phyloP scores from a whole-genome alignment of 2,113 vertebrate genomes.

The Jacana jacana region DNA sequence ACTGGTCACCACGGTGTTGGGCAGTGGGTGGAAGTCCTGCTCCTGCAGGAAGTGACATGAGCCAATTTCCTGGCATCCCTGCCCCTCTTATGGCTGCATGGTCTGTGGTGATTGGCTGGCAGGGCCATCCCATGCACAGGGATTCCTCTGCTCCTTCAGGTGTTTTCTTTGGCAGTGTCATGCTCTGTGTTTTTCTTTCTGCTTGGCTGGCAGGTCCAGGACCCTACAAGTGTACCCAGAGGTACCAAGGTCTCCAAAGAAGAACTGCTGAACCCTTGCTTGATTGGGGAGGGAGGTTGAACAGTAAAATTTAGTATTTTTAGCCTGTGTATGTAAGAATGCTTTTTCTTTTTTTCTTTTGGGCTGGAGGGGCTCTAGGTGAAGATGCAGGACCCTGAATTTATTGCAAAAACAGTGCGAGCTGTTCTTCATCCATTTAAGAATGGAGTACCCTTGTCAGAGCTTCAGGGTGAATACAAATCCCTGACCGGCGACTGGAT shows the following conservation, averaged over 20 bases:
- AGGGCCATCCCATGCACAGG: background rate
- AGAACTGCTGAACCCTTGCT: background rate
- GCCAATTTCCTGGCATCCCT: rapidly evolving
- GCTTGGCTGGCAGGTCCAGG: background rate
- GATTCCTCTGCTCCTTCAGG: background rate
- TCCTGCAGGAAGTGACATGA: background rate
- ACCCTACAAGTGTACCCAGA: background rate
- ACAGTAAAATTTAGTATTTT: background rate
- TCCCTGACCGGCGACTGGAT: conserved; percentile 87
- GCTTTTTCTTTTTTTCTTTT: background rate
- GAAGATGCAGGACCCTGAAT: conserved; percentile 84
- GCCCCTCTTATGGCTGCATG: rapidly evolving
- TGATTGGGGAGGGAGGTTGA: background rate
- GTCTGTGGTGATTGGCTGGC: background rate
- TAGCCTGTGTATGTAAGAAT: background rate
- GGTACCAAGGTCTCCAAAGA: background rate
- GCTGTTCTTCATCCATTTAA: conserved; percentile 89
- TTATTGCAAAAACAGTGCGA: conserved; percentile 84
- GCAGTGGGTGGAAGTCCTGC: rapidly evolving
- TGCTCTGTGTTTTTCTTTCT: rapidly evolving
- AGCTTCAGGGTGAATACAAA: conserved; percentile 82
- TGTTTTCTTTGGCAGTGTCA: background rate
- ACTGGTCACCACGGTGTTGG: rapidly evolving
- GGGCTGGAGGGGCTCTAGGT: background rate
- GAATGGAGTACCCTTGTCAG: conserved; percentile 76